A percentile compares a stretch with the other conserved stretches of the same genome.
Conservation (phyloP, 2,888 invertebrate genomes). For the Tenthredo notha region DNA sequence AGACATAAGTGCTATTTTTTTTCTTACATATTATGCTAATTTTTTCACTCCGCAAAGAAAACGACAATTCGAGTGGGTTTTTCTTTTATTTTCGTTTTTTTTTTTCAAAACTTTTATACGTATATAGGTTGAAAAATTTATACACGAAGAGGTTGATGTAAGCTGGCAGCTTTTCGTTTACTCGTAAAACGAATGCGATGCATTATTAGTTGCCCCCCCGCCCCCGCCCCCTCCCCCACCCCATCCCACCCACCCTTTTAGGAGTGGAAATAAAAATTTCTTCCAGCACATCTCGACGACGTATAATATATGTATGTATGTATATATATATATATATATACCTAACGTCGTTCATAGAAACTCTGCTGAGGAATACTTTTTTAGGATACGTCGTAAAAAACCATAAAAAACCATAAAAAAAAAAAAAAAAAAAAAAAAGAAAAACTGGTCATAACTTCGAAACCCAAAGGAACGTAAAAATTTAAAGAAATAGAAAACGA, state of each 20-base stretch:
- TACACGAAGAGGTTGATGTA: neutral
- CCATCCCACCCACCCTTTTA: too few relatives aligned
- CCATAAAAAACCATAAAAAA: too few relatives aligned
- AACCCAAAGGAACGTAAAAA: neutral
- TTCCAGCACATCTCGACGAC: neutral
- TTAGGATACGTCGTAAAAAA: neutral
- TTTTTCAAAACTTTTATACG: neutral
- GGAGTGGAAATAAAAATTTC: slow-evolving; percentile 2
- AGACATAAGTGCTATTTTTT: neutral
- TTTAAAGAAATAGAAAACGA: neutral
- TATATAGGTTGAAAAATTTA: neutral
- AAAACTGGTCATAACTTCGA: neutral
- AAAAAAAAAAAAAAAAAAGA: too few relatives aligned
- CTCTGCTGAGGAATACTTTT: neutral
- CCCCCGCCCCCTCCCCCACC: too few relatives aligned
- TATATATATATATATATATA: neutral
- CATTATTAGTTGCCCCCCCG: neutral
- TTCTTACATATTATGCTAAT: neutral
- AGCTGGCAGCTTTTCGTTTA: neutral
- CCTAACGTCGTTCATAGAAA: neutral
- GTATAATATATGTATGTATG: neutral
- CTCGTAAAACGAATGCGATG: slow-evolving; percentile 3
- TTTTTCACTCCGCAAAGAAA: neutral
- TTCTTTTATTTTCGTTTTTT: neutral
- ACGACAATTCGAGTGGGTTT: neutral